A percentile compares a stretch with the other conserved stretches of the same genome.
Conservation (phyloP, 2,888 invertebrate genomes). For the Spisula solida region DNA sequence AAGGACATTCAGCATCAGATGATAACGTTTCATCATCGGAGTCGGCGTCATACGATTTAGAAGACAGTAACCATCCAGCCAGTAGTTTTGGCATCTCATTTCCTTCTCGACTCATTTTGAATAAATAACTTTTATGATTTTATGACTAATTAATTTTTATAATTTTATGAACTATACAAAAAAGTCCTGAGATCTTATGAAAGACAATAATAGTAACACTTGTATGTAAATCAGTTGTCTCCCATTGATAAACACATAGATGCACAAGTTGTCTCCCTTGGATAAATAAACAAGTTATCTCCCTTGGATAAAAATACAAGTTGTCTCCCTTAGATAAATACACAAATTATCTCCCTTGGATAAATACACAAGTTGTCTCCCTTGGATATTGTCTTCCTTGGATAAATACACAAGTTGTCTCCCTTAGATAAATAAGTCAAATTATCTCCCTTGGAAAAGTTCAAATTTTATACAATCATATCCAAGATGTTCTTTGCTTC, state of each 20-base stretch:
- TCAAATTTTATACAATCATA: too few species aligned
- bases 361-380: too few species aligned
- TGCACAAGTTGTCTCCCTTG: too few species aligned
- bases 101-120: slow-evolving; percentile 42
- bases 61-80: slow-evolving; percentile 64
- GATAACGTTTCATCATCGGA: slow-evolving; percentile 62
- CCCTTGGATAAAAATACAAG: too few species aligned
- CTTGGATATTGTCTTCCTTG: not conserved
- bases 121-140: not conserved
- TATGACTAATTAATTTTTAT: not conserved
- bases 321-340: too few species aligned
- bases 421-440: not conserved
- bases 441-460: too few species aligned
- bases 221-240: not conserved
- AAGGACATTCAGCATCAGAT: slow-evolving; percentile 65
- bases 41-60: slow-evolving; percentile 64
- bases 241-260: too few species aligned
- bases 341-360: too few species aligned
- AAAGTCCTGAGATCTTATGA: not conserved
- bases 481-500: too few species aligned
- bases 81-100: slow-evolving; percentile 65
- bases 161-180: not conserved
- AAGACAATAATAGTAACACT: not conserved
- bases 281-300: too few species aligned
- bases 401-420: not conserved